Evolutionary conservation across 2,797 vertebrate species (phyloP), one percentile per base, ranked within the genome.

Genomic region (Neomorphus geoffroyi): DNA sequence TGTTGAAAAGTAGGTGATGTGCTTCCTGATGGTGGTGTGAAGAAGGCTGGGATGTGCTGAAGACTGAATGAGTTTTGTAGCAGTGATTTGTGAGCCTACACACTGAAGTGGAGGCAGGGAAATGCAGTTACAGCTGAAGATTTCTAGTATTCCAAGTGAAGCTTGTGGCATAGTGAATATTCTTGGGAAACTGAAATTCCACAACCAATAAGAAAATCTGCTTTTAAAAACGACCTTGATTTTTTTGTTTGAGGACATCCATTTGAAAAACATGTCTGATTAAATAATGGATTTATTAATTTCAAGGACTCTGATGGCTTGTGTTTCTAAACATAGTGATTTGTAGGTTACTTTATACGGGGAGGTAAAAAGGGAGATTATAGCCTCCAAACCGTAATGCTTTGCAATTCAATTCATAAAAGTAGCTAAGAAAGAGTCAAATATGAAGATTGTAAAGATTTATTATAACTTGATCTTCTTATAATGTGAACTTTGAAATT

Each of bases 1-100:
- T 41, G 3, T 11, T 46, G 27, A 45, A 73, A 80, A 62, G 18
- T 11, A 11, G 5, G 3, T 27, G 23, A 10, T 7, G 7, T 11
- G 23, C 4, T 50, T 57, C 26, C 43, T 5, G 2, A 2, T 18
- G 6, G 0, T 58, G 33, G 4, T 33, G 14, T 64, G 6, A 39
- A 60, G 57, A 48, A 50, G 13, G 22, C 18, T 62, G 53, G 19
- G 30, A 16, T 80, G 30, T 50, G 18, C 70, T 54, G 51, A 33
- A 61, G 23, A 11, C 26, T n/a, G 19, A 9, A 10, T 2, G 39
- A 62, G 30, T 26, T 53, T 17, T 39, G 5, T 69, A 10, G 46
- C 9, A 12, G 41, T 13, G 18, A 17, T 79, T 33, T 39, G 12
- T 18, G 18, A 62, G 26, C 14, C 28, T 65, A 2, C 11, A 11